Conservation (phyloP, 2,888 invertebrate genomes). For the Cremastobaeus sp. region DNA sequence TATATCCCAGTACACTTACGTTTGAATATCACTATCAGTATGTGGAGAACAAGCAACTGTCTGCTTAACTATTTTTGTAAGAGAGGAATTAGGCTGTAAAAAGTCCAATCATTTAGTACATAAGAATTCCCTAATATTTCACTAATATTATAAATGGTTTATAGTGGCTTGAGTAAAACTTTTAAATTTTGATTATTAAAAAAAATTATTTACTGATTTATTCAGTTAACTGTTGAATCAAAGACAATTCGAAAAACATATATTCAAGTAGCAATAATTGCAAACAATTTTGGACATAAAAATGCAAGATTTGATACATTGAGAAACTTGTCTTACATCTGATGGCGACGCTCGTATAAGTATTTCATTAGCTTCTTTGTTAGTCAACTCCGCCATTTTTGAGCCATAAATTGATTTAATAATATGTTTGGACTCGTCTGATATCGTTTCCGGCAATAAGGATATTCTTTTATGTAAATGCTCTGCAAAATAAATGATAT, state of each 20-base stretch:
- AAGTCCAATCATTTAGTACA: not conserved
- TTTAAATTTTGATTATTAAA: no score
- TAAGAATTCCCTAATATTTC: not conserved
- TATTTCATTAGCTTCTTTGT: conserved; percentile 89
- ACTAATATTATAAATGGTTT: no score
- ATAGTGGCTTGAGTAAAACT: no score
- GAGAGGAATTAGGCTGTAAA: not conserved
- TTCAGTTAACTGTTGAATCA: no score
- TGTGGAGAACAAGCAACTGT: conserved; percentile 52
- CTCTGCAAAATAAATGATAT: no score
- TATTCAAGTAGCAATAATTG: no score
- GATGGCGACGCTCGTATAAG: conserved; percentile 86
- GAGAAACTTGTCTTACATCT: conserved; percentile 79
- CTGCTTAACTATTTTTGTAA: conserved; percentile 5
- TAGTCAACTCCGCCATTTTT: conserved; percentile 83
- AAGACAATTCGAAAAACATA: no score
- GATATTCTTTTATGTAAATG: conserved; percentile 87
- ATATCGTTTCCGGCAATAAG: conserved; percentile 84
- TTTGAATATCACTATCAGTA: conserved; percentile 71
- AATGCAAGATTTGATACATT: no score
- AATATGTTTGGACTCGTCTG: conserved; percentile 83
- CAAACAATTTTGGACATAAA: no score
- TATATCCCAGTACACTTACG: no score
- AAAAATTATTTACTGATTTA: no score
- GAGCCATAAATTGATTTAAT: conserved; percentile 83